These are phyloP conservation scores for Aphis gossypii DNA, from an alignment of 1,140 invertebrate genomes.

Conservation along the genomic window DNA sequence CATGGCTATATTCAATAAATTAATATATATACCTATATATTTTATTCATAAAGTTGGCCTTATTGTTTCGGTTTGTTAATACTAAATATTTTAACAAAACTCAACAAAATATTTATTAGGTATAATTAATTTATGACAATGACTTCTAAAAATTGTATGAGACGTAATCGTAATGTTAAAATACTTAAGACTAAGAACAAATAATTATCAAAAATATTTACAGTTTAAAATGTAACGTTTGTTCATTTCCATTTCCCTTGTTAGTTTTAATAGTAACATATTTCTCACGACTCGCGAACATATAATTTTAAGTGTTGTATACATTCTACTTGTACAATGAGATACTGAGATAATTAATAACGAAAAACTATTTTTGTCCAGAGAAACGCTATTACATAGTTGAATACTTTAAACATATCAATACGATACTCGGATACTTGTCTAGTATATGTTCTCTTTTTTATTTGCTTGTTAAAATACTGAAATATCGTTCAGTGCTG, in stretches of 20 bases:
- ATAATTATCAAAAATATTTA: background rate
- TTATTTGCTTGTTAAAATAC: background rate
- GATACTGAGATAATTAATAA: background rate
- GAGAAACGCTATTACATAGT: background rate
- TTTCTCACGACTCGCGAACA: background rate
- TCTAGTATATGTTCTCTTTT: background rate
- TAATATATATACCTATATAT: background rate
- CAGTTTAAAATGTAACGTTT: background rate
- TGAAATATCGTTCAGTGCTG: background rate
- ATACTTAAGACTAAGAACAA: background rate
- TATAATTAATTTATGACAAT: background rate
- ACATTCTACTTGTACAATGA: background rate
- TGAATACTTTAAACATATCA: background rate
- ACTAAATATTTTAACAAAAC: background rate
- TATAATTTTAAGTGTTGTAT: background rate
- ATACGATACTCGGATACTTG: background rate
- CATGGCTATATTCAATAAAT: background rate
- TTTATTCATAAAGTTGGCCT: background rate
- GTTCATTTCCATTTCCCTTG: background rate
- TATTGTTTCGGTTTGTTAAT: background rate
- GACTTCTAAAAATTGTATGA: background rate
- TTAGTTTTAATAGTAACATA: background rate
- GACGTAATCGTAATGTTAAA: background rate
- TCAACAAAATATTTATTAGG: slow-evolving; percentile 3
- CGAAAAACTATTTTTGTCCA: background rate